Base-by-base conservation (phyloP, 2,888 invertebrate genomes). In the Magallana nippona region DNA sequence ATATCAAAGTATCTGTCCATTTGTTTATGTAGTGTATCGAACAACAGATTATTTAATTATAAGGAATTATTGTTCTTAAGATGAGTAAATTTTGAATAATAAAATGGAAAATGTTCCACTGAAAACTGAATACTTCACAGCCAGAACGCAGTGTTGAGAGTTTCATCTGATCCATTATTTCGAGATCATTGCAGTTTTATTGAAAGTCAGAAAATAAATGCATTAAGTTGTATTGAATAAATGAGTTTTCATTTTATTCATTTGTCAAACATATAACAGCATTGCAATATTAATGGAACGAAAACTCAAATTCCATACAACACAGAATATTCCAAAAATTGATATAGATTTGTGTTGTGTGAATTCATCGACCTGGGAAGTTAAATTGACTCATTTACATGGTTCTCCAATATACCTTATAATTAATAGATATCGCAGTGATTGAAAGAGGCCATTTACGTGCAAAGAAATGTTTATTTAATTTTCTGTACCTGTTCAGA, bases 351-450 rank as follows among this genome's bases (percentile, higher is more conserved):
- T 71, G 71, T 27, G 10, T 27, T 27, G 2, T 71, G 27, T 71
- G 71, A 71, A 71, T 15, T 27, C 71, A 71, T 27, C 11, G 2
- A 13, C 27, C 27, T 15, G 10, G 27, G 15, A 71, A 71, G 27
- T 27, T 71, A 27, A 13, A 27, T 27, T 13, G 71, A 27, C 63
- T 63, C 27, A 63, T 63, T 19, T 63, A 11, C 15, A 15, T 17
- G 32, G 15, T 71, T 44, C 44, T 15, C 27, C 27, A 10, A 15
- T 22, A 5, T 22, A 71, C 22, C 71, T 2, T 71, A 27, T 71
- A 71, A 71, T 71, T 71, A 71, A 22, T 71, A 11, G 17, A 71
- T 71, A 71, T 27, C 32, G 71, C 15, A 22, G 27, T 32, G 71
- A 71, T 71, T 71, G 32, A 71, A 27, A 19, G 22, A 22, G 27